A percentile compares a stretch with the other conserved stretches of the same genome.
Conservation (phyloP, 1,140 invertebrate species). For the Zophobas atratus region DNA sequence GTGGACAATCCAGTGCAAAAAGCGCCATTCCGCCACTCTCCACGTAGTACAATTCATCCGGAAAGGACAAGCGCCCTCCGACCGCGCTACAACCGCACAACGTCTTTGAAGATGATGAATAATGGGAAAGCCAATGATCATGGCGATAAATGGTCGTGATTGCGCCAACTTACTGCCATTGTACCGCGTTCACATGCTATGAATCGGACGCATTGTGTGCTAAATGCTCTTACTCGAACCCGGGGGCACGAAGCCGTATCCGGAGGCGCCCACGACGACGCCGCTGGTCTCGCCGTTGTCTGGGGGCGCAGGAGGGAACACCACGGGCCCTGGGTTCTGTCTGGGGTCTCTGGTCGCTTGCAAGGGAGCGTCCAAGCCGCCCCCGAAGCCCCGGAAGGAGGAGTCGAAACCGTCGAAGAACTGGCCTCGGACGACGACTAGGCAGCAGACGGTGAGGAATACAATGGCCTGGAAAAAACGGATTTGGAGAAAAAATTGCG, state of each 20-base stretch:
- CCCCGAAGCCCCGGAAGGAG: conserved; percentile 55
- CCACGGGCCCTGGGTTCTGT: conserved; percentile 75
- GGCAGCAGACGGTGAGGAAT: conserved; percentile 58
- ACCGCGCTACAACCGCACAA: background rate
- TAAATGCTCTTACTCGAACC: conserved; percentile 69
- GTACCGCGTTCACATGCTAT: conserved; percentile 24
- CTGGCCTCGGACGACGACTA: conserved; percentile 60
- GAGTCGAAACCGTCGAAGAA: conserved; percentile 59
- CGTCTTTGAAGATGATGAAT: conserved; percentile 7
- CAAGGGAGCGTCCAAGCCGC: conserved; percentile 59
- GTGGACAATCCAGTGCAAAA: too few species aligned
- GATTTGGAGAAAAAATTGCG: too few species aligned
- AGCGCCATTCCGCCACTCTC: too few species aligned
- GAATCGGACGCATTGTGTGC: conserved; percentile 16
- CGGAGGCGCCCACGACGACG: conserved; percentile 80
- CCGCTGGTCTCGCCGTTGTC: conserved; percentile 78
- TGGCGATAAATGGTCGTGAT: conserved; percentile 26
- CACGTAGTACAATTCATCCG: too few species aligned
- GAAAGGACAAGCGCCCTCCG: conserved; percentile 1
- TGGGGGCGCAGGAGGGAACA: conserved; percentile 79
- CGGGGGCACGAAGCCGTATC: conserved; percentile 82
- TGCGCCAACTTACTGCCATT: conserved; percentile 19
- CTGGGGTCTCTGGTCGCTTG: conserved; percentile 63
- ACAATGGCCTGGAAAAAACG: conserved; percentile 57
- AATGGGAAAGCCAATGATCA: conserved; percentile 29